Conservation (phyloP, 2,113 vertebrate genomes). For the Xiphophorus couchianus region DNA sequence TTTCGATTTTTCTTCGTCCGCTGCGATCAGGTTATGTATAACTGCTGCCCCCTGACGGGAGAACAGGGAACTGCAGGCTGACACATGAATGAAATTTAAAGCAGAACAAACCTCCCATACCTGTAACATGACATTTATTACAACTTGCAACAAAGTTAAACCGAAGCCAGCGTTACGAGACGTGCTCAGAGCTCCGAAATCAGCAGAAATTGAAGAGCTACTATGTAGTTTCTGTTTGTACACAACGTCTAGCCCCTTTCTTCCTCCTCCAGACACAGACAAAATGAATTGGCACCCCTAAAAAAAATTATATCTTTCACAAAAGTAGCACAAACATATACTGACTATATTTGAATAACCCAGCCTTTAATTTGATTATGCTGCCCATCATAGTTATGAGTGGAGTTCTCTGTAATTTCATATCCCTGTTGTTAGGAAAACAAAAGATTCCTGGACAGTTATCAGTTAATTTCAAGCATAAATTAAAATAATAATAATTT, state of each 20-base stretch:
- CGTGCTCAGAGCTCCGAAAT: too few species aligned
- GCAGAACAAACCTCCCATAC: background rate
- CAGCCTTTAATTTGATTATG: background rate
- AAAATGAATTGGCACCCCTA: too few species aligned
- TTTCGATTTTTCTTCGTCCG: slow-evolving; percentile 63
- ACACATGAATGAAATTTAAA: slow-evolving; percentile 20
- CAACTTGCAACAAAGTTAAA: background rate
- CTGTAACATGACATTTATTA: too few species aligned
- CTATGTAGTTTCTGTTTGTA: background rate
- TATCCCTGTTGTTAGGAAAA: too few species aligned
- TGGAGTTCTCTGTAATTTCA: too few species aligned
- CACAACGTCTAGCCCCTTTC: background rate
- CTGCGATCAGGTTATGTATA: background rate
- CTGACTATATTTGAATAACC: background rate
- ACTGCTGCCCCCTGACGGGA: slow-evolving; percentile 55
- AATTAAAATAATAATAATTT: too few species aligned
- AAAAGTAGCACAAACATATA: background rate
- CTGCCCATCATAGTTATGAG: too few species aligned
- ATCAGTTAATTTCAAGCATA: too few species aligned
- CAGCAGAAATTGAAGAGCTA: background rate
- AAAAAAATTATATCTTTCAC: too few species aligned
- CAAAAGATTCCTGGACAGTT: too few species aligned
- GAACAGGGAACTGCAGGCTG: slow-evolving; percentile 22
- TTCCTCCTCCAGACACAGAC: background rate
- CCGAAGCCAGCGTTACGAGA: too few species aligned